Base-by-base conservation (phyloP, 2,888 invertebrate species). In the Chydorus sphaericus region DNA sequence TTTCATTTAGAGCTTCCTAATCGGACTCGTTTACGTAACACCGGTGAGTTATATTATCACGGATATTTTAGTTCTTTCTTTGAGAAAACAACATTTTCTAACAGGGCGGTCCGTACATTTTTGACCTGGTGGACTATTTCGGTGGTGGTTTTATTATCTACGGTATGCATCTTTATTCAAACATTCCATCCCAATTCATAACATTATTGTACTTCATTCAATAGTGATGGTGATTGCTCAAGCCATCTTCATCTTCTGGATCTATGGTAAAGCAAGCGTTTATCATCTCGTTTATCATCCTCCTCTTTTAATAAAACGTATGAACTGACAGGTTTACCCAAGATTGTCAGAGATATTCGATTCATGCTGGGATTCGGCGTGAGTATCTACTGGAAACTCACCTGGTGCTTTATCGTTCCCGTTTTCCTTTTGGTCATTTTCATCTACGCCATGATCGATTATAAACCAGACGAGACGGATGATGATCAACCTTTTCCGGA, bases 21-120 rank as follows among this genome's bases (percentile, higher is more conserved):
- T 80, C 51, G 83, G 86, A 7, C 72, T 85, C 6, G 67, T 85
- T 48, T 86, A 85, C 63, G 75, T 83, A 4, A 85, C 85, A 14
- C 85, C 85, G 60, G 85, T 85, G 70, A 62, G 59, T 59, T 11
- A 8, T 20, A 8, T 33, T 53, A 1, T 20, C n/a, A 48, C 7
- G 18, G 8, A 3, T 33, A 33, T 39, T 26, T 16, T 3, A 3
- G 10, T 39, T 16, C 10, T 20, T 20, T 39, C 28, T n/a, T 23
- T 1, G 10, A 6, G 44, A 1, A 23, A 23, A 20, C 7, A 44
- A 1, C 28, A 1, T 44, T 20, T 10, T 10, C n/a, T 44, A 44
- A 44, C 59, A 79, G 78, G 79, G 78, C 36, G 80, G 80, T 1
- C 77, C 78, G 66, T 77, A 75, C 65, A 74, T 79, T 52, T 63